Evolutionary conservation across 2,113 vertebrate genomes (phyloP).

Genomic region (Pterocles orientalis): DNA sequence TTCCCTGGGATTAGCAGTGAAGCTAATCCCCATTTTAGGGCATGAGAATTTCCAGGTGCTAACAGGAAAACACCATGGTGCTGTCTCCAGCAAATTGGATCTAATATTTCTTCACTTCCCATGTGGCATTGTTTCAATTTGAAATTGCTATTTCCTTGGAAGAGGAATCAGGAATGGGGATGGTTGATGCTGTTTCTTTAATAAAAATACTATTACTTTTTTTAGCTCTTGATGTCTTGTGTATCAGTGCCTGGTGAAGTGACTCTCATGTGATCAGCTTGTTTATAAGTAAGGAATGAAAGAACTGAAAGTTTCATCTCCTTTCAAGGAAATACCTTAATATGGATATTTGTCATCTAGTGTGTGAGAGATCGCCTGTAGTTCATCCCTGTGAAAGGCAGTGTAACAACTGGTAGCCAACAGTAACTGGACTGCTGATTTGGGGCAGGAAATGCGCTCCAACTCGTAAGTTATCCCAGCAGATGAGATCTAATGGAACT

Average conservation of each 20-base stretch:
- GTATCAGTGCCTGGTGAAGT: not conserved
- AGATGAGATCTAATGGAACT: not conserved
- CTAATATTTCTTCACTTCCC: not conserved
- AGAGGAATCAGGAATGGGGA: not conserved
- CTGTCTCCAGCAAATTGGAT: not conserved
- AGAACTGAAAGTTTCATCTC: not conserved
- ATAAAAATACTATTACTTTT: not conserved
- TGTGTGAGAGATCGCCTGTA: not conserved
- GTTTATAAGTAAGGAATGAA: not conserved
- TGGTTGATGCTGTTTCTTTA: not conserved
- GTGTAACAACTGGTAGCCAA: not conserved
- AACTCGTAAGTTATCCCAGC: not conserved
- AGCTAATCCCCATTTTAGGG: not conserved
- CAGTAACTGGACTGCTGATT: not conserved
- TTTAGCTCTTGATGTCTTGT: not conserved
- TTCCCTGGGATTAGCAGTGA: not conserved
- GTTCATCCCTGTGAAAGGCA: not conserved
- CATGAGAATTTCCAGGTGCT: not conserved
- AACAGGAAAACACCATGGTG: not conserved
- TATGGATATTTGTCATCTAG: not conserved
- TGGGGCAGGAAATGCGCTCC: not conserved
- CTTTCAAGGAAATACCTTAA: not conserved
- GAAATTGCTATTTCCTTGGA: slow-evolving; percentile 7
- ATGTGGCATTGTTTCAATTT: not conserved
- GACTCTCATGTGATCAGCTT: not conserved